Evolutionary conservation across 2,113 vertebrate genomes (phyloP).

Genomic region (Chamaetylas fuelleborni): DNA sequence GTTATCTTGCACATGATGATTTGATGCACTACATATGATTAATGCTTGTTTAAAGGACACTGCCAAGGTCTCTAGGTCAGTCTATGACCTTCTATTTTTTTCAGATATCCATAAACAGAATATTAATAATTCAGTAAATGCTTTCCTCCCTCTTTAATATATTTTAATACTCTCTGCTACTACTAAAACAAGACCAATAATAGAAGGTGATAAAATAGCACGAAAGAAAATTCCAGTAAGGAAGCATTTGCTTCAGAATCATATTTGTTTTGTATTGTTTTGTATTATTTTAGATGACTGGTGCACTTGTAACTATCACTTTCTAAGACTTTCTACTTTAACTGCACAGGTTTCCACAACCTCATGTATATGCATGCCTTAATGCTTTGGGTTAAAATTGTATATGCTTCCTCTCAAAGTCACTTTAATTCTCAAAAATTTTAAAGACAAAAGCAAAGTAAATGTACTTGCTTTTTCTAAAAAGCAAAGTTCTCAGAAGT

Average conservation of each 20-base stretch:
- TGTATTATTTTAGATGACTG: background rate
- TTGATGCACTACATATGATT: slow-evolving; percentile 56
- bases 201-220: background rate
- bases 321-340: background rate
- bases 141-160: background rate
- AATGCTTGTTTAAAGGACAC: slow-evolving; percentile 65
- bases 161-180: background rate
- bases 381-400: background rate
- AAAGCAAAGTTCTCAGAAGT: background rate
- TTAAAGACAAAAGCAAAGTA: background rate
- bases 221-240: background rate
- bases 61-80: slow-evolving; percentile 58
- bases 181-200: background rate
- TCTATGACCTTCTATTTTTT: slow-evolving; percentile 25
- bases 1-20: slow-evolving; percentile 57
- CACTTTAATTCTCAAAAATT: background rate
- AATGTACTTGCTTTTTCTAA: background rate
- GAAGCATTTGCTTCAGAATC: background rate
- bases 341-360: background rate
- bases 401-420: background rate
- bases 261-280: background rate
- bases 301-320: background rate
- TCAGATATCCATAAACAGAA: slow-evolving; percentile 11
- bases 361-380: background rate
- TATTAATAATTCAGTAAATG: slow-evolving; percentile 34